A percentile compares a stretch with the other conserved stretches of the same genome.
Conservation (phyloP, 2,113 vertebrate species). For the Hippocampus mohnikei region DNA sequence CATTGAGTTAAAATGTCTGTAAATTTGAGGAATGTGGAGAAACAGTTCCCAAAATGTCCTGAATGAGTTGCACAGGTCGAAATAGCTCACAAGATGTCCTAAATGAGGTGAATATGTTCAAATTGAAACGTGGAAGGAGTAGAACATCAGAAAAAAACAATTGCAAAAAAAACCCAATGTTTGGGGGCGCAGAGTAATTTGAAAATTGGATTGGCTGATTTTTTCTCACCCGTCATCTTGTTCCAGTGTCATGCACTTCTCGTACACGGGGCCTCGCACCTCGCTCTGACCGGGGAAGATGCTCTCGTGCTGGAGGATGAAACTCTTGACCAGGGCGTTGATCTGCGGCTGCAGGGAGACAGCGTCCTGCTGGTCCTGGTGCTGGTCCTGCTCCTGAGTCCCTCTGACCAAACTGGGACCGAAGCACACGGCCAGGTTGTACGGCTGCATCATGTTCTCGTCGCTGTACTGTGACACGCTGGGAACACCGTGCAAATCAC, state of each 20-base stretch:
- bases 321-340: conserved; percentile 79
- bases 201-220: not conserved
- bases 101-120: too few relatives aligned
- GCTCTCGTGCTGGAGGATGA: conserved; percentile 77
- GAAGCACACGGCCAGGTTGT: conserved; percentile 86
- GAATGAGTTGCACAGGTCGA: too few relatives aligned
- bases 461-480: conserved; percentile 85
- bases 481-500: not conserved
- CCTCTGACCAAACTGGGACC: conserved; percentile 79
- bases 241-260: conserved; percentile 79
- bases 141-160: too few relatives aligned
- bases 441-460: conserved; percentile 89
- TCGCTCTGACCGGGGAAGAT: conserved; percentile 75
- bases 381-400: conserved; percentile 28
- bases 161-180: not conserved
- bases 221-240: conserved; percentile 65
- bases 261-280: conserved; percentile 72
- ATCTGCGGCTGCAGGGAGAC: conserved; percentile 80
- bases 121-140: too few relatives aligned
- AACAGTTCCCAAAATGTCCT: too few relatives aligned
- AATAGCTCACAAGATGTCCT: too few relatives aligned
- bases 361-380: conserved; percentile 44
- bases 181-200: too few relatives aligned
- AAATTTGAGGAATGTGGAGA: too few relatives aligned
- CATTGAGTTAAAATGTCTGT: too few relatives aligned